Evolutionary conservation across 1,140 invertebrate genomes (phyloP).

Genomic region (Theocolax elegans): DNA sequence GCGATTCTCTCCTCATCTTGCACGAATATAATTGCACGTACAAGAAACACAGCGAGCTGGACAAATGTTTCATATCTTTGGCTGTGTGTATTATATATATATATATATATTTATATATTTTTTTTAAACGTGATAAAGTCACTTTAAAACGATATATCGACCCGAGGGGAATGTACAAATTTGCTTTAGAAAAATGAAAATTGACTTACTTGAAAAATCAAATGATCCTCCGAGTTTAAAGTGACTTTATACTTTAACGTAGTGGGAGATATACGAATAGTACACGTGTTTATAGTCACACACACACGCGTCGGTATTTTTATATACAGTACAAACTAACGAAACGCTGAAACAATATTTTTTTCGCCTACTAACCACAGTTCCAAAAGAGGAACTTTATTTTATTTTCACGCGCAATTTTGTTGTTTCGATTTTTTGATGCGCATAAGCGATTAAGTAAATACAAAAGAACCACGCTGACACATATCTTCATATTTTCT

Average conservation of each 20-base stretch:
- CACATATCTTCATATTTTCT: no score
- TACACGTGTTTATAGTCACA: constrained; percentile 25
- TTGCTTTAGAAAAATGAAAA: constrained; percentile 18
- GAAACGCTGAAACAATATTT: constrained; percentile 31
- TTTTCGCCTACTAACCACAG: constrained; percentile 14
- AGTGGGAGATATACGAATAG: constrained; percentile 28
- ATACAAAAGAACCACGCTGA: constrained; percentile 39
- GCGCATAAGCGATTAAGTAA: constrained; percentile 34
- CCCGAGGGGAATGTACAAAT: constrained; percentile 23
- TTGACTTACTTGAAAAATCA: neutral
- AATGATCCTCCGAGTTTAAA: constrained; percentile 14
- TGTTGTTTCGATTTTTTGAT: constrained; percentile 11
- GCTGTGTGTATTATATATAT: constrained; percentile 23
- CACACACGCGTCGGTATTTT: constrained; percentile 24
- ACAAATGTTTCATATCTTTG: constrained; percentile 38
- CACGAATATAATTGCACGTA: constrained; percentile 3
- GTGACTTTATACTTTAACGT: constrained; percentile 30
- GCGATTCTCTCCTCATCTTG: constrained; percentile 11
- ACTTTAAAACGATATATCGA: constrained; percentile 21
- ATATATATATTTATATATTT: constrained; percentile 7
- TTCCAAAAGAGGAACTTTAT: no score
- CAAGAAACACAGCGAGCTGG: constrained; percentile 33
- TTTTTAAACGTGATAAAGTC: constrained; percentile 20
- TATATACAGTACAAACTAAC: constrained; percentile 39
- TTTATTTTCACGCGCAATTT: no score